Conservation (phyloP, 2,113 vertebrate species). For the Turdus rufiventris region DNA sequence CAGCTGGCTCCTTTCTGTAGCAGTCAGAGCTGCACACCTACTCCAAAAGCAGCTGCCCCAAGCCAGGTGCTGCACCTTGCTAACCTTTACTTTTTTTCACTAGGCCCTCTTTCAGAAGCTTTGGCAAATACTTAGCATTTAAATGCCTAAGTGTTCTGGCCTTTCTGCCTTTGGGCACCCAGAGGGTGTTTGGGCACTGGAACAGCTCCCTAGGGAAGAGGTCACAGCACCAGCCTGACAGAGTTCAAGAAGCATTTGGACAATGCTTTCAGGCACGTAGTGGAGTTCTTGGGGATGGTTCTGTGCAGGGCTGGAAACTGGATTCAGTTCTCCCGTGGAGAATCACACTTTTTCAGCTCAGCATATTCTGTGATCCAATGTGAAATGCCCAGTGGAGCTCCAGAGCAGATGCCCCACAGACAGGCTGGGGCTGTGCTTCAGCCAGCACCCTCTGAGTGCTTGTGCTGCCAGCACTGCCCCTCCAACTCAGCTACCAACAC, state of each 20-base stretch:
- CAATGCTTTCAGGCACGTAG: neutral
- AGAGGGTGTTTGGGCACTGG: neutral
- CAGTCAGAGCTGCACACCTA: neutral
- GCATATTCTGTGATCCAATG: neutral
- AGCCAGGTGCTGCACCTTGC: neutral
- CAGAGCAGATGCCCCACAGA: neutral
- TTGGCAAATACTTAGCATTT: neutral
- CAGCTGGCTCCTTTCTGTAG: neutral
- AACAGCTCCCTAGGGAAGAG: neutral
- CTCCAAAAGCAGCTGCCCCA: neutral
- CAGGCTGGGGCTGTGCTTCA: neutral
- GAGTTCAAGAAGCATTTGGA: neutral
- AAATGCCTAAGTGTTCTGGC: neutral
- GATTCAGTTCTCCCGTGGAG: neutral
- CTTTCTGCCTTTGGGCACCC: neutral
- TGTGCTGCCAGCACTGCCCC: neutral
- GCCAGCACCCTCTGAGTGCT: fast-evolving
- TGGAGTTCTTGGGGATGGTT: neutral
- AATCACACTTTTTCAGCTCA: neutral
- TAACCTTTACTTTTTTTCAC: neutral
- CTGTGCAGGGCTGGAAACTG: neutral
- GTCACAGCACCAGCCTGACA: neutral
- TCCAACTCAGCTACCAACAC: neutral
- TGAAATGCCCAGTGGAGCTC: neutral
- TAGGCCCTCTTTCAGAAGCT: neutral